Evolutionary conservation across 2,888 invertebrate species (phyloP), one percentile per base, ranked within the genome.

Genomic region (Orthosia cruda): DNA sequence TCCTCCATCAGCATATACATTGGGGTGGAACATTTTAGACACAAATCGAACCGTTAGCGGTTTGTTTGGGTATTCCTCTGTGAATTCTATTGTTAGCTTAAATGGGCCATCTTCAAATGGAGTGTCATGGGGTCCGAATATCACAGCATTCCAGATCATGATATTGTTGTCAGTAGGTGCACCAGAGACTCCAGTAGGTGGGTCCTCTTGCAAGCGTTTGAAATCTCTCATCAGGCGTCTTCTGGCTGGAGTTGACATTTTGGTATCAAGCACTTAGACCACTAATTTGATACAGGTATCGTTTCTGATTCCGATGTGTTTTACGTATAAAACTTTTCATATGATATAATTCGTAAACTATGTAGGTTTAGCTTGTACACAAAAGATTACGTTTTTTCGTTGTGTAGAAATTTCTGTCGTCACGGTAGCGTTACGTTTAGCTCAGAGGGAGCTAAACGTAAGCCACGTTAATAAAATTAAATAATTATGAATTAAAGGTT

Each of bases 71-170:
- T 99, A 99, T 97, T 99, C 99, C 97, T 99, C 99, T 93, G 99
- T 99, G 97, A 99, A 99, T 97, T 99, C 99, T 97, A 99, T 99
- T 89, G 99, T 99, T 93, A 99, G 97, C 97, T 99, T 99, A 96
- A 99, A 99, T 83, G 99, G 99, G 85, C 99, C 99, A 97, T 99
- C 99, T 97, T 99, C 99, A 96, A 99, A 99, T 61, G 99, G 99
- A 89, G 99, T 99, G 96, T 99, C 99, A 96, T 99, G 99, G 92
- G 99, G 99, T 91, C 99, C 99, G 97, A 99, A 99, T 97, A 99
- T 99, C 94, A 99, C 99, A 94, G 99, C 99, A 97, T 99, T 99
- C 99, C 99, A 99, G 96, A 99, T 98, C 99, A 99, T 99, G 94
- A 99, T 99, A 97, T 99, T 99, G 97, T 99, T 99, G 97, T 99